These are phyloP conservation scores for Enteromius treurensis DNA, from an alignment of 2,797 vertebrate species.

Conservation along the genomic window DNA sequence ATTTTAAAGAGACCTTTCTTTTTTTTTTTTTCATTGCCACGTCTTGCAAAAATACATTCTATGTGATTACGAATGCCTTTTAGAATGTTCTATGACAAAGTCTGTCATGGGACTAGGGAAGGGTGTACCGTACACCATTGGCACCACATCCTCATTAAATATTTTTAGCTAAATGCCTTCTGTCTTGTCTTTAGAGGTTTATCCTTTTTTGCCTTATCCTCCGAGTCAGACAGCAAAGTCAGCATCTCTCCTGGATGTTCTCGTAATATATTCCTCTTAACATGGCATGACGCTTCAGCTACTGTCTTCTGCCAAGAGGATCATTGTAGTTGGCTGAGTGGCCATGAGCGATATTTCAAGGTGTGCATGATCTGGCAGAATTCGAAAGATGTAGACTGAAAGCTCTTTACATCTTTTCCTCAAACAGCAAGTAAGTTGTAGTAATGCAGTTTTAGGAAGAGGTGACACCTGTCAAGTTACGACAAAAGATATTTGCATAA, in stretches of 20 bases:
- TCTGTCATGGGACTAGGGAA: too few species aligned
- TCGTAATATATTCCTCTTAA: conserved; percentile 23
- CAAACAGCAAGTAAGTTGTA: background rate
- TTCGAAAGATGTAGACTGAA: conserved; percentile 22
- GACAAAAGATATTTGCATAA: conserved; percentile 42
- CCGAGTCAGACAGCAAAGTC: conserved; percentile 14
- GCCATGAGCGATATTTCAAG: conserved; percentile 31
- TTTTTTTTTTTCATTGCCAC: too few species aligned
- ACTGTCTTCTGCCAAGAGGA: conserved; percentile 1
- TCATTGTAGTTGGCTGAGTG: conserved; percentile 26
- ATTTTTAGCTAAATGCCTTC: conserved; percentile 26
- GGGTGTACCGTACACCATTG: background rate
- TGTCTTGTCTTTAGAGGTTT: conserved; percentile 15
- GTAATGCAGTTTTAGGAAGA: conserved; percentile 11
- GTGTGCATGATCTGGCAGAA: conserved; percentile 17
- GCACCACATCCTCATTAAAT: background rate
- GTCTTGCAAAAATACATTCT: too few species aligned
- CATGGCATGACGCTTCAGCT: background rate
- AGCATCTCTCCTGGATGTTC: conserved; percentile 6
- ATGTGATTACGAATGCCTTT: too few species aligned
- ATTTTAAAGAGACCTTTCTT: too few species aligned
- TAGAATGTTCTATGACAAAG: too few species aligned
- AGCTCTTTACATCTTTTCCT: conserved; percentile 36
- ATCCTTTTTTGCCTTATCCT: background rate
- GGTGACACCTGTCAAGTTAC: conserved; percentile 1